phyloP scores from a whole-genome alignment of 2,113 vertebrate genomes.

The Mastomys natalensis region DNA sequence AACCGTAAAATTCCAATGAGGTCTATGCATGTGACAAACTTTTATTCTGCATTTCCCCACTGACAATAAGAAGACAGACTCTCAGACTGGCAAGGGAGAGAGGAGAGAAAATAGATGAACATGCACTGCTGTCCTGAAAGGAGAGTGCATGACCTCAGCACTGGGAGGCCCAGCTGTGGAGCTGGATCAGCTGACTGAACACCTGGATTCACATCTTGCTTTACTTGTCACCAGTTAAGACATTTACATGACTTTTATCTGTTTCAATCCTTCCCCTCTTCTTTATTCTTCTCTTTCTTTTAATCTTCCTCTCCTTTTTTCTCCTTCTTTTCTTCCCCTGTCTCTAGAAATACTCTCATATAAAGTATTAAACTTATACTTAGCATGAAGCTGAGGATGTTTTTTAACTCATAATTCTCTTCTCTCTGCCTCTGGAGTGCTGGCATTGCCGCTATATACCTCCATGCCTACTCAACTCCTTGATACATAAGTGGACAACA shows the following conservation, averaged over 20 bases:
- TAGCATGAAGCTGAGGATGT: not conserved
- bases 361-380: not conserved
- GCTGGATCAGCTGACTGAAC: not conserved
- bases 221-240: not conserved
- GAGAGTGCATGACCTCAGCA: not conserved
- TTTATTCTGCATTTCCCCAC: slow-evolving; percentile 12
- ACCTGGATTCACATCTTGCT: not conserved
- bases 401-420: not conserved
- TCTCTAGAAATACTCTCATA: not conserved
- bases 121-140: not conserved
- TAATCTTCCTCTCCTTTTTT: no score
- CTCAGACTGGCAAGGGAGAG: not conserved
- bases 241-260: not conserved
- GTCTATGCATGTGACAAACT: not conserved
- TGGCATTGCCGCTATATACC: not conserved
- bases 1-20: not conserved
- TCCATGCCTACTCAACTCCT: not conserved
- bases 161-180: not conserved
- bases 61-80: not conserved
- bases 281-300: not conserved
- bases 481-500: not conserved
- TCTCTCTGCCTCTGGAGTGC: not conserved
- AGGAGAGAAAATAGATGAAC: not conserved
- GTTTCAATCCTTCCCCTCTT: not conserved
- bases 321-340: not conserved